Conservation (phyloP, 2,888 invertebrate species). For the Mesoligia furuncula region DNA sequence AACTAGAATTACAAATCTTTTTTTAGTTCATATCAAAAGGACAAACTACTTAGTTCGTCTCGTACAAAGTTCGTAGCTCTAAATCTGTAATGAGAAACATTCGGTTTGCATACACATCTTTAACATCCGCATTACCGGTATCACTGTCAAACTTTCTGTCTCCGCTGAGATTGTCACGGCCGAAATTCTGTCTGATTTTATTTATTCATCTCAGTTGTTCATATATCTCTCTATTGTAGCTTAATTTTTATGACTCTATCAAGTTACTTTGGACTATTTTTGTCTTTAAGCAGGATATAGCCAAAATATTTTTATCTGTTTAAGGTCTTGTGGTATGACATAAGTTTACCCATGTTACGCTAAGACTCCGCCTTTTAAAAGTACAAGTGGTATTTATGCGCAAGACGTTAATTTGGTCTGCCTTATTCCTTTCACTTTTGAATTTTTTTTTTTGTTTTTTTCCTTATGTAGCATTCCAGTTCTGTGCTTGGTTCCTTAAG, state of each 20-base stretch:
- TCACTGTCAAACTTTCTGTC: not conserved
- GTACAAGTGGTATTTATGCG: conserved; percentile 38
- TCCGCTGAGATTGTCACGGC: not conserved
- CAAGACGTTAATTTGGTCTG: conserved; percentile 30
- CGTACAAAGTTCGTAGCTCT: not conserved
- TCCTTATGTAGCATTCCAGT: conserved; percentile 7
- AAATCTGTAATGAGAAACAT: not conserved
- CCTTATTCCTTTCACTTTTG: conserved; percentile 52
- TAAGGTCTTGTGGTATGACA: not conserved
- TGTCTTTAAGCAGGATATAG: not conserved
- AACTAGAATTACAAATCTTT: not conserved
- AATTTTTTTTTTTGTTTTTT: conserved; percentile 14
- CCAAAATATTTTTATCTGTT: not conserved
- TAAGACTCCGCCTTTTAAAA: conserved; percentile 36
- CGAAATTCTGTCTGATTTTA: not conserved
- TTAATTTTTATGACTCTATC: not conserved
- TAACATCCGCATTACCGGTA: too few species aligned
- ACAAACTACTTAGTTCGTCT: not conserved
- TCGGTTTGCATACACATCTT: not conserved
- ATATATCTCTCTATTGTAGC: not conserved
- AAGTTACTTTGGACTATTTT: not conserved
- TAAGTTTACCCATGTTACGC: conserved; percentile 4
- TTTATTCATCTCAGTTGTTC: not conserved
- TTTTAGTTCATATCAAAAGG: not conserved
- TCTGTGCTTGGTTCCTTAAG: conserved; percentile 10